Evolutionary conservation across 2,888 invertebrate genomes (phyloP).

Genomic region (Melinaea menophilus): DNA sequence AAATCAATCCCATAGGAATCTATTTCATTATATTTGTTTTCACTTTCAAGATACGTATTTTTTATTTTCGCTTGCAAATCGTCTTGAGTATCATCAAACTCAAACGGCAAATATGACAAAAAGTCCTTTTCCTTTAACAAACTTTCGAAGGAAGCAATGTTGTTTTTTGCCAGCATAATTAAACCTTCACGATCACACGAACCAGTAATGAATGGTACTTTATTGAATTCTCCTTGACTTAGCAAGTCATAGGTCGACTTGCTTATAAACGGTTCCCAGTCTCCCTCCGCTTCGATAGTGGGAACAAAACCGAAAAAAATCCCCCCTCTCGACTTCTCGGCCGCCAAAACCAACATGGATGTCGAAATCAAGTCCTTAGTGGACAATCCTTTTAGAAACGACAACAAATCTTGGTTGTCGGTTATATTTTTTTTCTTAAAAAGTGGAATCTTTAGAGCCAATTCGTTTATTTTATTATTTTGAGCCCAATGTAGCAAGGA

Average conservation of each 20-base stretch:
- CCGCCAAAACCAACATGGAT: constrained; percentile 45
- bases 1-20: constrained; percentile 67
- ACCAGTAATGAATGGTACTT: constrained; percentile 72
- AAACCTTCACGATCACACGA: constrained; percentile 70
- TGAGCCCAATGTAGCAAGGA: constrained; percentile 71
- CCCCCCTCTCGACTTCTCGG: constrained; percentile 51
- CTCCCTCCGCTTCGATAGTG: constrained; percentile 58
- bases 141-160: constrained; percentile 54
- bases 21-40: constrained; percentile 48
- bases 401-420: constrained; percentile 47
- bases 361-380: constrained; percentile 51
- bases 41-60: constrained; percentile 65
- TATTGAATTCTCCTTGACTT: constrained; percentile 58
- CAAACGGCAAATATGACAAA: constrained; percentile 51
- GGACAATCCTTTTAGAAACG: constrained; percentile 52
- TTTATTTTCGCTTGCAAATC: constrained; percentile 51
- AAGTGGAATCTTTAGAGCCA: constrained; percentile 51
- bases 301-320: constrained; percentile 72
- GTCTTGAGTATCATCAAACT: constrained; percentile 41
- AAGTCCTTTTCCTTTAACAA: constrained; percentile 57
- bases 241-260: constrained; percentile 59
- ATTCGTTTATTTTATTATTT: constrained; percentile 47
- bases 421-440: constrained; percentile 43
- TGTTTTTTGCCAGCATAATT: constrained; percentile 42
- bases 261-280: constrained; percentile 66